Evolutionary conservation across 2,888 invertebrate genomes (phyloP).

Genomic region (Spodoptera picta): DNA sequence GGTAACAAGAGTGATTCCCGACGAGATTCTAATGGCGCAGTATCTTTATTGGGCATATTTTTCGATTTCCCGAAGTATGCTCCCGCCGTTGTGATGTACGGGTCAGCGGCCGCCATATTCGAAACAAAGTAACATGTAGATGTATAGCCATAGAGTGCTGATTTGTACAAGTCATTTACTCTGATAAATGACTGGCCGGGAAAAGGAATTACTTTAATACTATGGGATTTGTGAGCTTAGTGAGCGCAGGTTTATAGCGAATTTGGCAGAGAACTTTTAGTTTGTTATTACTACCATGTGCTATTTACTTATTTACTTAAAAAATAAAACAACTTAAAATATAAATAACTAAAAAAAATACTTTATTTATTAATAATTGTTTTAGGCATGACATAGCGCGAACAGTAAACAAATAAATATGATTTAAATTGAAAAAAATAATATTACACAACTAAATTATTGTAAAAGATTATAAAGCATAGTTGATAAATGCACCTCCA

Average conservation of each 20-base stretch:
- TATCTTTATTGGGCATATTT: conserved; percentile 75
- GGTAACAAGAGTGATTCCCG: conserved; percentile 50
- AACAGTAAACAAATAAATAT: too few species aligned
- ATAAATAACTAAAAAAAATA: too few species aligned
- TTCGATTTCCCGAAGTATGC: conserved; percentile 69
- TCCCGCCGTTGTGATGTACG: conserved; percentile 72
- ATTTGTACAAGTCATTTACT: conserved; percentile 40
- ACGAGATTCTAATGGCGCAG: conserved; percentile 56
- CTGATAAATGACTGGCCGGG: conserved; percentile 37
- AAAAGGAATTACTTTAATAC: conserved; percentile 21
- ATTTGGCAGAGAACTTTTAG: conserved; percentile 7
- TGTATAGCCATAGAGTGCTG: conserved; percentile 13
- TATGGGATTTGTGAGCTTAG: conserved; percentile 2
- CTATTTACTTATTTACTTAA: neutral
- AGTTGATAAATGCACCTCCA: too few species aligned
- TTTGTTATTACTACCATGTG: neutral
- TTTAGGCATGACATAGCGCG: too few species aligned
- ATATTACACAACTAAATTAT: too few species aligned
- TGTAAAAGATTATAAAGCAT: too few species aligned
- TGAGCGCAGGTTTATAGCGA: neutral
- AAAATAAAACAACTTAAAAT: too few species aligned
- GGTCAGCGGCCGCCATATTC: conserved; percentile 33
- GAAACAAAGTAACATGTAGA: conserved; percentile 28
- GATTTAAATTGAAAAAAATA: too few species aligned
- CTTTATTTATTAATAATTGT: too few species aligned